Base-by-base conservation (phyloP, 2,797 vertebrate genomes). In the Lates japonicus region DNA sequence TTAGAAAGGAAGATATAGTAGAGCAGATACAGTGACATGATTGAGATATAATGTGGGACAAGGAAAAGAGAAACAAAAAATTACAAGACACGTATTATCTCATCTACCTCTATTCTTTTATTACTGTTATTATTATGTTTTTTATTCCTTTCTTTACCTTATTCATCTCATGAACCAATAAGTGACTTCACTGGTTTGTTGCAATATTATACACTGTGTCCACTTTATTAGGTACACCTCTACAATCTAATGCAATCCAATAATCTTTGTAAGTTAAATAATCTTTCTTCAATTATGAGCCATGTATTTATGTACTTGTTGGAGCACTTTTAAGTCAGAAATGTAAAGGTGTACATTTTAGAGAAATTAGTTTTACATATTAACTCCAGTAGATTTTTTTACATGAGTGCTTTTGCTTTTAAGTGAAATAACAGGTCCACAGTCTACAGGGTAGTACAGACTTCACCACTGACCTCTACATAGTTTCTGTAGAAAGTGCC, bases 401-500 rank as follows among this genome's bases (percentile, higher is more conserved):
- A 22, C n/a, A 48, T n/a, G n/a, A 44, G 7, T 17, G 16, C 16
- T 68, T 37, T 74, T 39, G 5, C 17, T 49, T n/a, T 16, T 29
- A 48, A 7, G 5, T 41, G n/a, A 11, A 54, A 39, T 42, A 59
- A 57, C 3, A 17, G n/a, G 57, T 46, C 10, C 46, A 29, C 14
- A 19, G 35, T 70, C 39, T 41, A 11, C 19, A 25, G 4, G 20
- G 7, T 22, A 13, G 16, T 44, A 35, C 25, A 48, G 8, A n/a
- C 44, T 42, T 41, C 9, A 3, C 25, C 41, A 42, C 94, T 92
- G 86, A 99, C 98, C 96, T 96, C 96, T 84, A 99, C 97, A 0
- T 97, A 96, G 91, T 93, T 96, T 70, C 94, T 93, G 19, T 95
- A 95, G 92, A 98, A 95, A 0, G 84, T 89, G 22, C 98, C 98